Base-by-base conservation (phyloP, 2,113 vertebrate species). In the Rhagologus leucostigma region DNA sequence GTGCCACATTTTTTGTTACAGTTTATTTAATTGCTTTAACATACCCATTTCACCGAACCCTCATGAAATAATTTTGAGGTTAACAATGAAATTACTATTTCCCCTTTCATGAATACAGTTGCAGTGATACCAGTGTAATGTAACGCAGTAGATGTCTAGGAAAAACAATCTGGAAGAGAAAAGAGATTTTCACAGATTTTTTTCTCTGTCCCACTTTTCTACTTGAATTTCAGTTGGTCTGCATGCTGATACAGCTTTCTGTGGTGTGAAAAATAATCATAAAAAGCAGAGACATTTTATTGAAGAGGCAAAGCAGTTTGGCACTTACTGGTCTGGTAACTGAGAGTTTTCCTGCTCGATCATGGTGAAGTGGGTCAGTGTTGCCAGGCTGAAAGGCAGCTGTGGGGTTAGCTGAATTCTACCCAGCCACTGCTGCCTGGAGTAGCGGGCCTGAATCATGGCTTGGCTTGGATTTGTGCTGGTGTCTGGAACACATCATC, bases 11-110 rank as follows among this genome's bases (percentile, higher is more conserved):
- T 95, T 95, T 92, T 77, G 69, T 47, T 86, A 37, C n/a, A 59
- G 82, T 94, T 93, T 92, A 71, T 97, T 96, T 97, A 95, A 97
- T 92, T 95, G 30, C 73, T 60, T 95, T 89, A 84, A 93, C 49
- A 56, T 81, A 87, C 21, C 42, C 26, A 73, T 95, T 94, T 90
- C 65, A 65, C 52, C 13, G 50, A 93, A 94, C 41, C 56, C 47
- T 68, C 39, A 2, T 89, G 55, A 97, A 96, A 94, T 96, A 26
- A 47, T 93, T 97, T 73, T 91, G 77, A 91, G 67, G 74, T 93
- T 94, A 89, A 83, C 70, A 95, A 35, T 69, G 37, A 89, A 96
- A 83, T 93, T 57, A 29, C 53, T 91, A 6, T 65, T 91, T 96
- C 68, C 68, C 20, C 39, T 89, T 83, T 80, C 50, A 60, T 42